Base-by-base conservation (phyloP, 2,113 vertebrate genomes). In the Callipepla californica region DNA sequence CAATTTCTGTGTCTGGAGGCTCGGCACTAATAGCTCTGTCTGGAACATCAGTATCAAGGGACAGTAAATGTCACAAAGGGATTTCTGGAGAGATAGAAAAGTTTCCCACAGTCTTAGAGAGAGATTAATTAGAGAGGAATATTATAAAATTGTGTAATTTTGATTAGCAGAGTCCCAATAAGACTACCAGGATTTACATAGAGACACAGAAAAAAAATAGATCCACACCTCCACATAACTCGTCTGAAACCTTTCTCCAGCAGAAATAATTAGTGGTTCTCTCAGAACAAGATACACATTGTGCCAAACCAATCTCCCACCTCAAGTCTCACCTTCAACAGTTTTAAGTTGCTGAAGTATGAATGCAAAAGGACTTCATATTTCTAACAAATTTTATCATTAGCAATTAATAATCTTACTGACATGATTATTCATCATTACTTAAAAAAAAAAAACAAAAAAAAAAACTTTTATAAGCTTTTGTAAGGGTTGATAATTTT, bases 21-120 rank as follows among this genome's bases (percentile, higher is more conserved):
- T 87, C 63, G 80, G 76, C 65, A 44, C 44, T 94, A 94, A 95
- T 91, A 94, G 93, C 80, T 92, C 76, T 87, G 94, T 88, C 95
- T 93, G 96, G 76, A 92, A 91, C 90, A 94, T 34, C 47, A 90
- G 65, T 93, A 85, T 65, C 90, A 86, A 89, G 92, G 86, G 89
- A 84, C 26, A 51, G 11, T 44, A 65, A 59, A 30, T 61, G 34
- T 75, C 73, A 88, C 42, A 88, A 88, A 84, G 34, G 80, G 67
- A 38, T 82, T 89, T 89, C 50, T 69, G 42, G 19, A 89, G 74
- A 81, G 40, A 68, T 2, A 68, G 58, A 68, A 86, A 84, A 82
- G 13, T 75, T 13, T 80, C 38, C 32, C 17, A 9, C 47, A 38
- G 16, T 75, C 72, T 79, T 45, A 83, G 65, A 68, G 42, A 44